Evolutionary conservation across 2,888 invertebrate species (phyloP).

Genomic region (Torymus texanus): DNA sequence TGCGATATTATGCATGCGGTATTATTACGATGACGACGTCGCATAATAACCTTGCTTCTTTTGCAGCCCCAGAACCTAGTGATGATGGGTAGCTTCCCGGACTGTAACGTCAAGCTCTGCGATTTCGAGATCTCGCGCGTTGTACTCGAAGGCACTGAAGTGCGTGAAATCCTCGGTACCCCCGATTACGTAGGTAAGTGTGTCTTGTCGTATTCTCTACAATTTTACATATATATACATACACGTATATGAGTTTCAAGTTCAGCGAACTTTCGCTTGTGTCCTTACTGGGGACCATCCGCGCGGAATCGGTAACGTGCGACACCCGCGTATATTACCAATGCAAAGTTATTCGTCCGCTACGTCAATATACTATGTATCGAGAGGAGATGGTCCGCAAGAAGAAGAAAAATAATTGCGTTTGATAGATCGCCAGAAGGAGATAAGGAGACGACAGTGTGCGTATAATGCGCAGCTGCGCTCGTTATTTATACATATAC

Average conservation of each 20-base stretch:
- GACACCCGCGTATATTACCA: background rate
- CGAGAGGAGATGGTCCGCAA: background rate
- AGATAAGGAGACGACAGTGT: background rate
- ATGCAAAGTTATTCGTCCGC: constrained; percentile 41
- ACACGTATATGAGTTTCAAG: background rate
- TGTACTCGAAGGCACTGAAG: constrained; percentile 79
- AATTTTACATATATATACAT: background rate
- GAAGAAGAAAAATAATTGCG: background rate
- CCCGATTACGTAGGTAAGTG: constrained; percentile 82
- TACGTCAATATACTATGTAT: constrained; percentile 21
- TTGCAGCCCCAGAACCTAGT: constrained; percentile 83
- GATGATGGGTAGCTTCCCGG: constrained; percentile 78
- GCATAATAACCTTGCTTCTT: background rate
- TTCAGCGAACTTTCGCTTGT: constrained; percentile 32
- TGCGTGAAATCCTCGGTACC: constrained; percentile 82
- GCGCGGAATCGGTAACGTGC: constrained; percentile 13
- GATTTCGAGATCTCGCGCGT: constrained; percentile 81
- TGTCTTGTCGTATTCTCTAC: background rate
- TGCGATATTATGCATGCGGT: too few relatives aligned
- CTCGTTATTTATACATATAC: constrained; percentile 15
- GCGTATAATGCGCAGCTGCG: too few relatives aligned
- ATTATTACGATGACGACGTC: too few relatives aligned
- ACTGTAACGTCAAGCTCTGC: constrained; percentile 79
- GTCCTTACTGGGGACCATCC: background rate
- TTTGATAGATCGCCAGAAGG: background rate